Evolutionary conservation across 2,888 invertebrate species (phyloP), one percentile per base, ranked within the genome.

Genomic region (Nemotelus pantherinus): DNA sequence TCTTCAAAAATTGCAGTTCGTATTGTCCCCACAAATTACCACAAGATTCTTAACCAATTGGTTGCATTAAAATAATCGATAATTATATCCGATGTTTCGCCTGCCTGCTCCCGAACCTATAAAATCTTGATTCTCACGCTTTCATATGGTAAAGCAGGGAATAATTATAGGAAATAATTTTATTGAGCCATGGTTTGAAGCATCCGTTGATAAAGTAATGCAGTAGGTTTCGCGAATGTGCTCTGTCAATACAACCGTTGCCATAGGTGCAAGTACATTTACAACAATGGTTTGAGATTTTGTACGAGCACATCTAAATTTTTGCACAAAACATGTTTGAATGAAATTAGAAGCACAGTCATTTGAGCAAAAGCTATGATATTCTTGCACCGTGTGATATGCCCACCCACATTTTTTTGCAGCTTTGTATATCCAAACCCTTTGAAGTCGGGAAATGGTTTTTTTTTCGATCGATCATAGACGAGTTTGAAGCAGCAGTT

Each of bases 261-360:
- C 44, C 5, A n/a, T n/a, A n/a, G n/a, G 45, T 5, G 58, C 44
- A 7, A 45, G 2, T 25, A 58, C 47, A 57, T 58, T 58, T 58
- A 45, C 60, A 76, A 81, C 76, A 78, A 80, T 80, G n/a, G n/a
- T n/a, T n/a, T n/a, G n/a, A n/a, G 79, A 78, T 79, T 80, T 81
- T 75, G 78, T 81, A 68, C 81, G 79, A 63, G 79, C 79, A 74
- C 79, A 80, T 67, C 43, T 68, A 80, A 76, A 81, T 79, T 80
- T 77, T n/a, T 65, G 78, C 48, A 80, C 77, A 75, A 79, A 80
- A 76, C 79, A 80, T 76, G 80, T 50, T 77, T 80, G 76, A 74
- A 81, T 79, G 77, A 79, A 80, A n/a, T 79, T 76, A n/a, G 77
- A 78, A 7, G 80, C 79, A 68, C 80, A 79, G 68, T 81, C 79